A percentile compares a stretch with the other conserved stretches of the same genome.
phyloP scores from a whole-genome alignment of 2,113 vertebrate species.

The Gorsachius goisagi region DNA sequence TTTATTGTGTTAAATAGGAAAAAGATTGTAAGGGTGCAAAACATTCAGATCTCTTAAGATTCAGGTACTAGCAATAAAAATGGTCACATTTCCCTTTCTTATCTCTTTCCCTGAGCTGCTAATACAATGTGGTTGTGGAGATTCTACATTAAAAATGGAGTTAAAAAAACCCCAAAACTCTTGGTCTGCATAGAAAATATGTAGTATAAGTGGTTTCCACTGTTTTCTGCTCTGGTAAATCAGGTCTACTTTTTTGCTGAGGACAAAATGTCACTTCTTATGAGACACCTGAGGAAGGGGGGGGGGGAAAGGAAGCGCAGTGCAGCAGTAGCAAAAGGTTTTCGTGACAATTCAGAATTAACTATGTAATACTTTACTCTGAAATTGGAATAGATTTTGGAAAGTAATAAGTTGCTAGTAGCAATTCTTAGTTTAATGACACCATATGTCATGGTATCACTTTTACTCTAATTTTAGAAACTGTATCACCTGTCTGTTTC shows the following conservation, averaged over 20 bases:
- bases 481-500: not conserved
- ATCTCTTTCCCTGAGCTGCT: not conserved
- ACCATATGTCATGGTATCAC: not conserved
- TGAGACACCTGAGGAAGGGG: accelerated
- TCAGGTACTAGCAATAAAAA: not conserved
- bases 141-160: not conserved
- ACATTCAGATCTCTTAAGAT: not conserved
- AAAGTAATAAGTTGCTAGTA: not conserved
- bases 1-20: not conserved
- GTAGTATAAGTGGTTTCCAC: not conserved
- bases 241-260: not conserved
- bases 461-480: not conserved
- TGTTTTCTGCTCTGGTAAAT: not conserved
- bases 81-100: not conserved
- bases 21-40: not conserved
- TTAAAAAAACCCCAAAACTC: not conserved
- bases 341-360: not conserved
- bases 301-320: accelerated
- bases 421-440: not conserved
- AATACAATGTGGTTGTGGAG: accelerated
- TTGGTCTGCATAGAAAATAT: not conserved
- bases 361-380: not conserved
- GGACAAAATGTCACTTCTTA: not conserved
- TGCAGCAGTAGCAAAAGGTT: not conserved
- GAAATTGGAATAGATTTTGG: not conserved